Percentiles rank a stretch among this genome's conserved stretches.
Conservation (phyloP, 2,797 vertebrate species). For the Chelon auratus region DNA sequence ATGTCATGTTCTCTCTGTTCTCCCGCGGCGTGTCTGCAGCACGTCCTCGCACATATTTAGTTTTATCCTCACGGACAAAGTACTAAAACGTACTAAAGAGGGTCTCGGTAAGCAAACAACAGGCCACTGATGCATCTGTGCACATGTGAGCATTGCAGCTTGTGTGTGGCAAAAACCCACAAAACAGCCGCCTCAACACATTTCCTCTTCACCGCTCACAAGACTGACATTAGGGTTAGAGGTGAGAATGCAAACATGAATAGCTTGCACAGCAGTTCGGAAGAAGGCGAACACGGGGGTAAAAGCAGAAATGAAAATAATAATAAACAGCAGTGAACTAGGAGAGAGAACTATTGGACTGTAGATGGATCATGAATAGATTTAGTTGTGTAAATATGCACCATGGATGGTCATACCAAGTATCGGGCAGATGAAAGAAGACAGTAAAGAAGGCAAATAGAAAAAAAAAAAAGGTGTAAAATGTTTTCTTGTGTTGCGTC, state of each 20-base stretch:
- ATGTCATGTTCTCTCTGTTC: constrained; percentile 35
- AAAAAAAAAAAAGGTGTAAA: background rate
- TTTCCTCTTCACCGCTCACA: constrained; percentile 47
- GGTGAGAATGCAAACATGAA: constrained; percentile 44
- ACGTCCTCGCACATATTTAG: background rate
- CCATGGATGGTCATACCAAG: background rate
- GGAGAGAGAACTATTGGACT: background rate
- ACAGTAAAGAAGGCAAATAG: constrained; percentile 6
- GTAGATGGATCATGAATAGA: background rate
- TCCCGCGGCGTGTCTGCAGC: constrained; percentile 9
- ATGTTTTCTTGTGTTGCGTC: constrained; percentile 1
- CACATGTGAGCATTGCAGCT: background rate
- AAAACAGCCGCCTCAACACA: constrained; percentile 49
- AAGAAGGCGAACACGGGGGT: background rate
- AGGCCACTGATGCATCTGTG: background rate
- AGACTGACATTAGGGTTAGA: constrained; percentile 52
- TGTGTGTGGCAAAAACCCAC: constrained; percentile 15
- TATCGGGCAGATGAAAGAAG: background rate
- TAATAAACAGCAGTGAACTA: constrained; percentile 33
- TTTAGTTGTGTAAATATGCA: background rate
- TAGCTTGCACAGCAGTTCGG: constrained; percentile 54
- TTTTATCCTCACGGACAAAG: background rate
- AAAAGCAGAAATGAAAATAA: constrained; percentile 75
- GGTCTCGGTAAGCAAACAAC: background rate
- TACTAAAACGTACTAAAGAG: background rate